A percentile compares a stretch with the other conserved stretches of the same genome.
Conservation (phyloP, 2,888 invertebrate species). For the Junonia oenone region DNA sequence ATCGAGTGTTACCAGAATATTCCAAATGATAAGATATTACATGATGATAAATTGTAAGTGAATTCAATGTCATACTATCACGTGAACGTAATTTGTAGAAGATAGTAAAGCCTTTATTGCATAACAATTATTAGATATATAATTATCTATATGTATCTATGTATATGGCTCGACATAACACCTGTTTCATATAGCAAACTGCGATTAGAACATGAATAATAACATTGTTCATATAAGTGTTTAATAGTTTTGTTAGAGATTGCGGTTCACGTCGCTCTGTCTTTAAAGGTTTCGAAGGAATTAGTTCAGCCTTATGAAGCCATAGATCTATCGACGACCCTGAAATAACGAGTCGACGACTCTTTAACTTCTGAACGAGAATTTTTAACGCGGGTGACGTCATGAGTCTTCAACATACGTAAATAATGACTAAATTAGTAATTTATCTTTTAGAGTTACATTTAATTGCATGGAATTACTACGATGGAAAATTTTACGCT, state of each 20-base stretch:
- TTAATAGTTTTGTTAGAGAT: neutral
- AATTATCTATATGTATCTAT: neutral
- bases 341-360: constrained; percentile 6
- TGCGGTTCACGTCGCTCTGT: neutral
- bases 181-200: neutral
- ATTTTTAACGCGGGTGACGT: neutral
- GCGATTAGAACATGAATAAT: neutral
- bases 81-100: constrained; percentile 7
- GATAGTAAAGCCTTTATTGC: constrained; percentile 6
- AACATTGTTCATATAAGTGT: neutral
- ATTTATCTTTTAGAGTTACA: neutral
- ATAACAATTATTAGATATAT: neutral
- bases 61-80: constrained; percentile 27
- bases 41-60: constrained; percentile 26
- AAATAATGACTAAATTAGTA: neutral
- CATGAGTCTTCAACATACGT: neutral
- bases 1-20: constrained; percentile 17
- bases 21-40: constrained; percentile 25
- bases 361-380: neutral
- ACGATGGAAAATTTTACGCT: neutral
- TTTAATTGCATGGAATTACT: neutral
- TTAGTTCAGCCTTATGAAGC: constrained; percentile 17
- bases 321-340: constrained; percentile 12
- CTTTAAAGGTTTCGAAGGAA: constrained; percentile 20
- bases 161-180: no score